Base-by-base conservation (phyloP, 2,797 vertebrate genomes). In the Myiothlypis coronata region DNA sequence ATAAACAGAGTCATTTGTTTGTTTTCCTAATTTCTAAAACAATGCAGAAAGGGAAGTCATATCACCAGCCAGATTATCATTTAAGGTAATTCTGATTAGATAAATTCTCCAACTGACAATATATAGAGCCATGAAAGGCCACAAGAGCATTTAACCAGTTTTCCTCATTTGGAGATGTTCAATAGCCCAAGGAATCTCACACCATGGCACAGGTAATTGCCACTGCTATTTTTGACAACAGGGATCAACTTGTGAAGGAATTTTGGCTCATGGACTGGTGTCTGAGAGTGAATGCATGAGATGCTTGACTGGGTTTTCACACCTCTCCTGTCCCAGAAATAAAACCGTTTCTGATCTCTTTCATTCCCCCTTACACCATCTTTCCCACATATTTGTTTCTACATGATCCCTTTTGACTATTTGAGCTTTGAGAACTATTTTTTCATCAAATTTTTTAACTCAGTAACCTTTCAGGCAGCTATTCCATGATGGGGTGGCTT, bases 401-500 rank as follows among this genome's bases (percentile, higher is more conserved):
- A 22, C 2, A 24, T 13, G n/a, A 20, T 14, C 7, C 2, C 1
- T 67, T 85, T 71, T 49, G 26, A 35, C 6, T 28, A 59, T 87
- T 74, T 41, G 20, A 55, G 15, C 4, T 43, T 55, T 9, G 2
- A 55, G 24, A n/a, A 34, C 11, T 22, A 1, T 3, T 59, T 91
- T 67, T 61, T 72, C 12, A 35, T 3, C 6, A 3, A 53, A 55
- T 18, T 13, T 20, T 50, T 47, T 72, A 22, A 61, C 5, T 57
- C 55, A 22, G 1, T 72, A 43, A 28, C 2, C 3, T 39, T 12
- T 7, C 12, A 63, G 11, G 17, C 8, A 50, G 22, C 3, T 39
- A 23, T 67, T 53, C 20, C 8, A 2, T 26, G 5, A 35, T 65
- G 6, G 3, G 0, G 1, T 35, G 13, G 2, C 3, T 59, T 74